Evolutionary conservation across 2,113 vertebrate genomes (phyloP), one percentile per base, ranked within the genome.

Genomic region (Sander vitreus): DNA sequence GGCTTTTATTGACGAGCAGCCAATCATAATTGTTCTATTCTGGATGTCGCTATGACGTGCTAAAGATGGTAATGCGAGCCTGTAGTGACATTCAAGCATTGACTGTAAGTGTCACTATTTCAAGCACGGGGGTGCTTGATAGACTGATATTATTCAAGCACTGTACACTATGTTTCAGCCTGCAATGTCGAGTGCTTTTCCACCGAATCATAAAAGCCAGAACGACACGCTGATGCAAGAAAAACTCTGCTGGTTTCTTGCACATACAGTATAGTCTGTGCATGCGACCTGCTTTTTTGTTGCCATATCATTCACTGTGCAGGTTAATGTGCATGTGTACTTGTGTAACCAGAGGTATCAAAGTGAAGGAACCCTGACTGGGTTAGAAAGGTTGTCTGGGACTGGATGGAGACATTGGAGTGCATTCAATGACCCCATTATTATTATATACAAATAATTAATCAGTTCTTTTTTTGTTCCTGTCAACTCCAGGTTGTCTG

Each of bases 81-180:
- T 13, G 55, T 30, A 50, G 60, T 79, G 87, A 78, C 80, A 74
- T 74, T 85, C 59, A 51, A 69, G 19, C 36, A 30, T 18, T 10
- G 2, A 73, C 83, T 86, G 78, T 71, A 67, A 71, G 80, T 83
- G 81, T 72, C 83, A 76, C 85, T 87, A 90, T 77, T 82, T 83
- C 54, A 59, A 27, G 77, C 77, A 53, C 47, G 30, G 27, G 50
- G 8, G 21, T 43, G 79, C 70, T 81, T 53, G 76, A 79, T 55
- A 30, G 33, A 1, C 65, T 80, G 67, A 78, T 69, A 77, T 66
- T 25, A 39, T 62, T 70, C 55, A 0, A 80, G 81, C 55, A n/a
- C 71, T 33, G 81, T 70, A 30, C 57, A 7, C 5, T 67, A 3
- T 43, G 57, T 54, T 33, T 16, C 27, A 48, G 51, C 51, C 70